These are phyloP conservation scores for Macrobrachium rosenbergii DNA, from an alignment of 1,140 invertebrate genomes.

Conservation along the genomic window DNA sequence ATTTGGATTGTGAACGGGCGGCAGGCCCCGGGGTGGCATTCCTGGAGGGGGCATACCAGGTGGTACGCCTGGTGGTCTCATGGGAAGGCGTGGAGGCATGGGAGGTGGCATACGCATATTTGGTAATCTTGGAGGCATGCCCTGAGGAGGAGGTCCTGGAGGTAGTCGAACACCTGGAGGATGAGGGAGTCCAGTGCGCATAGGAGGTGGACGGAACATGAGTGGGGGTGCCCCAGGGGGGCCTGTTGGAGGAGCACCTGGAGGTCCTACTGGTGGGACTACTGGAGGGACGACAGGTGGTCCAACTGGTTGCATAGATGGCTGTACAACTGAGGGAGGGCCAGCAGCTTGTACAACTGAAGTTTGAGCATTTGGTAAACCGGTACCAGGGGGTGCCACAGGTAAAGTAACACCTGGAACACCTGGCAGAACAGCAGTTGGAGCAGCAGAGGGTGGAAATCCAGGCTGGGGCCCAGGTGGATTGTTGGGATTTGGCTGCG, in stretches of 20 bases:
- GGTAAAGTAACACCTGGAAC: conserved; percentile 65
- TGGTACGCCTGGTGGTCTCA: conserved; percentile 71
- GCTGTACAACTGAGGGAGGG: conserved; percentile 68
- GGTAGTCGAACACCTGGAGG: conserved; percentile 69
- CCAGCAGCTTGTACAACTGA: conserved; percentile 65
- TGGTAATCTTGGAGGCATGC: conserved; percentile 71
- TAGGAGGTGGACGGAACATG: conserved; percentile 68
- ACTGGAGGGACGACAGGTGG: conserved; percentile 71
- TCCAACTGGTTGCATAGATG: conserved; percentile 73
- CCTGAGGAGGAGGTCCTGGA: conserved; percentile 78
- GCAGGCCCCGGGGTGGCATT: conserved; percentile 66
- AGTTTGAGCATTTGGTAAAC: conserved; percentile 68
- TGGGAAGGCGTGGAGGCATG: conserved; percentile 74
- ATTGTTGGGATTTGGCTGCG: conserved; percentile 14
- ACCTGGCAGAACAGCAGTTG: conserved; percentile 67
- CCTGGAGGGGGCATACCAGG: conserved; percentile 70
- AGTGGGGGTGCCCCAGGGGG: conserved; percentile 74
- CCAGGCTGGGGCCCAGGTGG: conserved; percentile 8
- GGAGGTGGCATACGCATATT: conserved; percentile 71
- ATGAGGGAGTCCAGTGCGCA: conserved; percentile 68
- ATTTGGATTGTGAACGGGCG: conserved; percentile 75
- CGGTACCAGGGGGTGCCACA: conserved; percentile 66
- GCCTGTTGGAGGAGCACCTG: conserved; percentile 71
- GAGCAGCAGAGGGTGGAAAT: conserved; percentile 64
- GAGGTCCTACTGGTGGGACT: conserved; percentile 65